phyloP scores from a whole-genome alignment of 2,797 vertebrate genomes.

The Siniperca scherzeri region DNA sequence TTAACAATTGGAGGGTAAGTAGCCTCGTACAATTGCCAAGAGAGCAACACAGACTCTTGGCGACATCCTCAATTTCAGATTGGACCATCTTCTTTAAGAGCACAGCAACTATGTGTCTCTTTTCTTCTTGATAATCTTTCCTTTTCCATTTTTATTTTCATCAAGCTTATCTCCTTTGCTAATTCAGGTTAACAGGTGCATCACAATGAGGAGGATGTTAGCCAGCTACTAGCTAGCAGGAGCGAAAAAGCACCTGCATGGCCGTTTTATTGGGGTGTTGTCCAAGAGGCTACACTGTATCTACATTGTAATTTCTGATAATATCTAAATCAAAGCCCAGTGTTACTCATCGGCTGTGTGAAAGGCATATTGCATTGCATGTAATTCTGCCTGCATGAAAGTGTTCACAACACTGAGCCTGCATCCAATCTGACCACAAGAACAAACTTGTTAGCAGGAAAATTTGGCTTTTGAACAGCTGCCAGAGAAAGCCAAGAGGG shows the following conservation, averaged over 20 bases:
- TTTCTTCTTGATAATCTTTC: background rate
- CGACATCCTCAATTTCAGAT: background rate
- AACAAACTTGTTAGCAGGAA: constrained; percentile 75
- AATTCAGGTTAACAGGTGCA: background rate
- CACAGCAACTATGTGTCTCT: background rate
- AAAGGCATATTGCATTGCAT: constrained; percentile 15
- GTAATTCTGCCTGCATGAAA: constrained; percentile 31
- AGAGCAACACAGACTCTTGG: background rate
- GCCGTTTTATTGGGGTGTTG: background rate
- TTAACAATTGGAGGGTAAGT: too few relatives aligned
- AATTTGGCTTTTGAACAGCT: constrained; percentile 68
- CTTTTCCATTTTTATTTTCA: background rate
- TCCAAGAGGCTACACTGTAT: background rate
- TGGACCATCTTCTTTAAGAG: background rate
- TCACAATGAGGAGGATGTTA: background rate
- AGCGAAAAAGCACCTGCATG: background rate
- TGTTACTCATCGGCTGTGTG: constrained; percentile 30
- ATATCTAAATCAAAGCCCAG: constrained; percentile 17
- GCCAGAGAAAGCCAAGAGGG: constrained; percentile 68
- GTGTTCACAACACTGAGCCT: constrained; percentile 39
- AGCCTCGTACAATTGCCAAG: background rate
- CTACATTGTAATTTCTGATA: constrained; percentile 9
- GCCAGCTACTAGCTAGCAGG: background rate
- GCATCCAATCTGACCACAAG: constrained; percentile 71
- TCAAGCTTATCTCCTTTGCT: background rate